Evolutionary conservation across 2,888 invertebrate species (phyloP), one percentile per base, ranked within the genome.

Genomic region (Cephus pulcher): DNA sequence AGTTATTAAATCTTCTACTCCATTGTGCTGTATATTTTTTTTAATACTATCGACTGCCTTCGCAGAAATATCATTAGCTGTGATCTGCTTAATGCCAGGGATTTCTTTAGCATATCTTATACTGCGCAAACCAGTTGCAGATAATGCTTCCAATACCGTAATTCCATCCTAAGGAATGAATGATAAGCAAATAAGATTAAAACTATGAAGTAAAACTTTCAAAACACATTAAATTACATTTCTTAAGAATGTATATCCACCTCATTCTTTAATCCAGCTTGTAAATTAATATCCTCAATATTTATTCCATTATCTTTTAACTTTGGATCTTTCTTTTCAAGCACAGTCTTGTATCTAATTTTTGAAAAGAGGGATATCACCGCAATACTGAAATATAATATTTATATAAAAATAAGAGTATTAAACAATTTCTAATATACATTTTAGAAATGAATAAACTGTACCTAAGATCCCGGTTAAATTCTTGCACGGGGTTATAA

Each of bases 401-500:
- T 69, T 30, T 70, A 78, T 11, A 71, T 75, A 37, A 33, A 78
- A 78, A 69, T 69, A 15, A 34, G 6, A 40, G 0, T n/a, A 15
- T 4, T 37, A 69, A 75, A 32, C 68, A 37, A 30, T 11, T 9
- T 3, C 56, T 34, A 34, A 35, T 23, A 15, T n/a, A 40, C 4
- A 9, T 12, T 37, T 33, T 15, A 23, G 9, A 23, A 56, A 56
- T 56, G 37, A 37, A n/a, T 77, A 34, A 75, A 74, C 15, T 11
- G 79, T 88, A 93, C 93, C 95, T 96, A 75, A 99, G 92, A 92
- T 99, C 99, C 82, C 99, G 94, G 91, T 99, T 99, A 88, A 99
- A 99, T 91, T 99, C 98, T 92, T 99, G 98, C 1, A 99, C 99
- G 0, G 99, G 97, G 92, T 99, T 99, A 90, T 99, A 99, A 92